Evolutionary conservation across 2,797 vertebrate species (phyloP), one percentile per base, ranked within the genome.

Genomic region (Scolopax bukidnonensis): DNA sequence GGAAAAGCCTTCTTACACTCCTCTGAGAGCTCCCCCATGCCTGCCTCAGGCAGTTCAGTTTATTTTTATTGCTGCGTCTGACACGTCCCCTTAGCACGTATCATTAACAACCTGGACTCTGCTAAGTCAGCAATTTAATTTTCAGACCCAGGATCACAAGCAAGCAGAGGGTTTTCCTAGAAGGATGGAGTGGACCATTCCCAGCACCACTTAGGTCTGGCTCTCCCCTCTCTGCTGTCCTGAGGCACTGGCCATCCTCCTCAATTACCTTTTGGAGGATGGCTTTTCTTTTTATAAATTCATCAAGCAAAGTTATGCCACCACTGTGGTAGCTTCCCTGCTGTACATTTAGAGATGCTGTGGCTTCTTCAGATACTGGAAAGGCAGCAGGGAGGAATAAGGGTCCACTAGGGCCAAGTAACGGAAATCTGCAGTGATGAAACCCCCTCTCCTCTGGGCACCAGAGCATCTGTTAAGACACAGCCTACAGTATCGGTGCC

Each of bases 61-160:
- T 96, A 94, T 93, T 96, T 95, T 95, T 90, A 93, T 79, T 95
- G 88, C 90, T 94, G 54, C 90, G 95, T 92, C 88, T 96, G 93
- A 95, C 94, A 97, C 1, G 10, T 95, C 82, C 86, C 86, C 86
- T 95, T 90, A 90, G 89, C 84, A 93, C 0, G 5, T 93, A 80
- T 77, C 94, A 95, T 95, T 94, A 95, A 90, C 60, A 94, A 83
- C 86, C 88, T 63, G 74, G 90, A 90, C 82, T 68, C 45, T 43
- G 57, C 80, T 80, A 87, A 87, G 71, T 87, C 86, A 95, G 93
- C 88, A 25, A 90, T 89, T 95, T 90, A 75, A 80, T 89, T 93
- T 92, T 85, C 71, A 92, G 65, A 85, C 47, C 65, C 48, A 59
- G 81, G n/a, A 93, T 83, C 78, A 77, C 68, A 95, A 89, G n/a